Base-by-base conservation (phyloP, 1,140 invertebrate species). In the Pseudomyrmex gracilis region DNA sequence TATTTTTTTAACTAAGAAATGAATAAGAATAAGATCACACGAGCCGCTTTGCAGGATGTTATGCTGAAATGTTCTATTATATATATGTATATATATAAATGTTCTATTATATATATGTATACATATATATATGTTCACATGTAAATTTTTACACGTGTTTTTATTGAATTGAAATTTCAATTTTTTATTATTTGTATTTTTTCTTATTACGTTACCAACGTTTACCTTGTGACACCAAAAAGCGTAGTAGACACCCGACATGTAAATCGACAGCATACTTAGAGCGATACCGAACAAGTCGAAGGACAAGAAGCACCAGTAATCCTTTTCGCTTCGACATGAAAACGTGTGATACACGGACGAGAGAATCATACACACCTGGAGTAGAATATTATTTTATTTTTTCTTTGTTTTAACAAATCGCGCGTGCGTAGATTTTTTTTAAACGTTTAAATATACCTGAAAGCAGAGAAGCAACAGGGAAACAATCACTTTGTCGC, bases 191-290 rank as follows among this genome's bases (percentile, higher is more conserved):
- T 17, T n/a, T n/a, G n/a, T n/a, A n/a, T n/a, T n/a, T n/a, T n/a
- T n/a, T n/a, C n/a, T n/a, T n/a, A 55, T 55, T 64, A 13, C 5
- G 5, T 58, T 17, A n/a, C 34, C 34, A 17, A 15, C 12, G 13
- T 95, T 96, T 95, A 98, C 98, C 93, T 96, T 96, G 91, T 98
- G 96, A 94, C 98, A 99, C 97, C 98, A 99, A 94, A 99, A 99
- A 1, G 98, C 98, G 92, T 99, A 99, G 94, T 99, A 99, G 85
- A 99, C 97, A 68, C 98, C 98, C 17, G 98, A 98, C 73, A 98
- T 97, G 93, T 99, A 99, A 91, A 99, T 99, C 24, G 98, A 98
- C 70, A 99, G 95, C 70, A 99, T 95, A 17, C 98, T 98, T 2
- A 99, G 95, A 20, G 98, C 98, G 61, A 99, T 99, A 13, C 99